Base-by-base conservation (phyloP, 2,797 vertebrate species). In the Rhinophrynus dorsalis region DNA sequence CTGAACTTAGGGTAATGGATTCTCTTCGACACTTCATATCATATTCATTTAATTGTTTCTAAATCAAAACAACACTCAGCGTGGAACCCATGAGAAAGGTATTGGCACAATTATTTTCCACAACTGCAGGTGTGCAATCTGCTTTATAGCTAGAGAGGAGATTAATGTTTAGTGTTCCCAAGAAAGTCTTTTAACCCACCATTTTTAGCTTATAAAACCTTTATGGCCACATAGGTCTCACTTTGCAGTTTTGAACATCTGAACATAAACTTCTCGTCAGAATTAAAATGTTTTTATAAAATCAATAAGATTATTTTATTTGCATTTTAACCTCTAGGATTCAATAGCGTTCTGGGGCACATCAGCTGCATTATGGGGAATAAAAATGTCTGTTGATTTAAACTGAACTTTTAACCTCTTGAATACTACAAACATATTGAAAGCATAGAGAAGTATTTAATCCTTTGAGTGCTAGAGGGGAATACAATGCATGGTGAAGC, bases 61-160 rank as follows among this genome's bases (percentile, higher is more conserved):
- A 10, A 11, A 4, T 33, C 3, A 55, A 33, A 33, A 20, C 21
- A 33, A 17, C 2, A 23, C 18, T 12, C 12, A 26, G 18, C 23
- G 18, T n/a, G n/a, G n/a, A n/a, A n/a, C n/a, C n/a, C n/a, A n/a
- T n/a, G n/a, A n/a, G 6, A 47, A 47, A 47, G 20, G 27, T 32
- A 32, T 29, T 12, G 18, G 26, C 52, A 56, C 32, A 26, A 11
- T 11, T 5, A 52, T n/a, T 78, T 82, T 76, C 79, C 77, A 72
- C 80, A 83, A 70, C 77, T 15, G 54, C 88, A 88, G 87, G 83
- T 88, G 86, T 81, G 78, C 85, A 86, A 88, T 86, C 85, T 82
- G 86, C 69, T 83, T 62, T 68, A 76, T 75, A 82, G 81, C 80
- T 21, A 86, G 81, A 79, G 75, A 78, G 68, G 61, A 85, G 63